A percentile compares a stretch with the other conserved stretches of the same genome.
Evolutionary conservation across 2,888 invertebrate species (phyloP).

Genomic region (Cataglyphis rosenhaueri): DNA sequence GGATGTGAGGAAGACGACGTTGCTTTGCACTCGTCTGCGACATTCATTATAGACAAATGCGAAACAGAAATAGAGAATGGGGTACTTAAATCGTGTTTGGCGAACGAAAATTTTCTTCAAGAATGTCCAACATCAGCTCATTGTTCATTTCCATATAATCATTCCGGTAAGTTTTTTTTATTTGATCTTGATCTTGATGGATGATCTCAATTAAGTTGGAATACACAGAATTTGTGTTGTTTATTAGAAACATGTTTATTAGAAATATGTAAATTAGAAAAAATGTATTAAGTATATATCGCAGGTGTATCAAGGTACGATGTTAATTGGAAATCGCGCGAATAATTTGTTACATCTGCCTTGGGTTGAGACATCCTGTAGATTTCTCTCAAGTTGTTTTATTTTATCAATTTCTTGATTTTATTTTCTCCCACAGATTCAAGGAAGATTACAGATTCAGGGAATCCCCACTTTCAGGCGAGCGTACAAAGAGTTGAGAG

Average conservation of each 20-base stretch:
- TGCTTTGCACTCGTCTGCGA: not conserved
- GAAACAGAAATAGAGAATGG: not conserved
- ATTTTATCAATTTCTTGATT: constrained; percentile 7
- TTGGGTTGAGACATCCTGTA: not conserved
- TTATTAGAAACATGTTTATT: not conserved
- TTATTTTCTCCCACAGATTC: constrained; percentile 57
- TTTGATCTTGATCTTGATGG: not conserved
- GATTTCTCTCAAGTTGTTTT: not conserved
- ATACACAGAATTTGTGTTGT: not conserved
- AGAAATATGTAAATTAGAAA: not conserved
- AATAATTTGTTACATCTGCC: not conserved
- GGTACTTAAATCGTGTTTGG: not conserved
- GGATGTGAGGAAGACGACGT: not conserved
- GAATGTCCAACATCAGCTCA: not conserved
- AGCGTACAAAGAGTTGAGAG: constrained; percentile 50
- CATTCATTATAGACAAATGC: not conserved
- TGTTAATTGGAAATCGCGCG: not conserved
- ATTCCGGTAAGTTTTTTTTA: not conserved
- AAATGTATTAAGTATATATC: not conserved
- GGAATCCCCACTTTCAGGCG: constrained; percentile 59
- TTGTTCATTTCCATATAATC: not conserved
- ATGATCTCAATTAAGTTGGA: not conserved
- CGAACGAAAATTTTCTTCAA: not conserved
- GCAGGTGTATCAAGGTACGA: not conserved
- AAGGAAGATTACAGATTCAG: constrained; percentile 61